phyloP scores from a whole-genome alignment of 1,140 invertebrate genomes.

The Drosophila bifasciata region DNA sequence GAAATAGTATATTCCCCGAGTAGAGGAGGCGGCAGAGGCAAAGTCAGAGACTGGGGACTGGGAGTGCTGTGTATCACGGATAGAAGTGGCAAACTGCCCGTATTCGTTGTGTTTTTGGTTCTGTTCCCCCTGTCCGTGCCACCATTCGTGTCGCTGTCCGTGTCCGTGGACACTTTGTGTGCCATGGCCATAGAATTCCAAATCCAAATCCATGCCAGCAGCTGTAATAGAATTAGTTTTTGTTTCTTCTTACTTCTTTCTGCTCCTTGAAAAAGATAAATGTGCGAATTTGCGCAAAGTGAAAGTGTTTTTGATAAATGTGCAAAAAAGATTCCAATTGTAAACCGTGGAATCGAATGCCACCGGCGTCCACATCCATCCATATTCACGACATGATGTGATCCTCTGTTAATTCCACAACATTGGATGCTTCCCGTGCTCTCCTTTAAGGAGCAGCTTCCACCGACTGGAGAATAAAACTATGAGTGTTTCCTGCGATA shows the following conservation, averaged over 20 bases:
- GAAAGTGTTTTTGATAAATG: constrained; percentile 63
- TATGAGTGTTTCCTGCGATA: constrained; percentile 4
- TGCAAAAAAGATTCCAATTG: constrained; percentile 15
- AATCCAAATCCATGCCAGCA: constrained; percentile 44
- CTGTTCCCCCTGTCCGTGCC: not conserved
- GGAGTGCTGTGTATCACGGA: constrained; percentile 14
- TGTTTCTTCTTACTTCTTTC: not conserved
- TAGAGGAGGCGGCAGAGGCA: not conserved
- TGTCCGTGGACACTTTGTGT: constrained; percentile 47
- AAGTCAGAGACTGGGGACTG: not conserved
- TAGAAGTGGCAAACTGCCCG: constrained; percentile 51
- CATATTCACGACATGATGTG: not conserved
- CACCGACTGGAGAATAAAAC: too few species aligned
- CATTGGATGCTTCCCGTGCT: not conserved
- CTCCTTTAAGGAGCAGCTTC: constrained; percentile 16
- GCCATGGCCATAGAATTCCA: constrained; percentile 44
- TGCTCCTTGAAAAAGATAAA: constrained; percentile 50
- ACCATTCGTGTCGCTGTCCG: constrained; percentile 10
- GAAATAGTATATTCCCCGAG: constrained; percentile 52
- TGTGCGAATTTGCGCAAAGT: constrained; percentile 57
- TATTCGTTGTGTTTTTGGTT: constrained; percentile 7
- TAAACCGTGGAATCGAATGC: constrained; percentile 34
- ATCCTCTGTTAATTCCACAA: constrained; percentile 37
- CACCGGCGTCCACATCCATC: not conserved
- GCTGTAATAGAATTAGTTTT: constrained; percentile 54